Conservation (phyloP, 2,888 invertebrate species). For the Philhelius pedissequus region DNA sequence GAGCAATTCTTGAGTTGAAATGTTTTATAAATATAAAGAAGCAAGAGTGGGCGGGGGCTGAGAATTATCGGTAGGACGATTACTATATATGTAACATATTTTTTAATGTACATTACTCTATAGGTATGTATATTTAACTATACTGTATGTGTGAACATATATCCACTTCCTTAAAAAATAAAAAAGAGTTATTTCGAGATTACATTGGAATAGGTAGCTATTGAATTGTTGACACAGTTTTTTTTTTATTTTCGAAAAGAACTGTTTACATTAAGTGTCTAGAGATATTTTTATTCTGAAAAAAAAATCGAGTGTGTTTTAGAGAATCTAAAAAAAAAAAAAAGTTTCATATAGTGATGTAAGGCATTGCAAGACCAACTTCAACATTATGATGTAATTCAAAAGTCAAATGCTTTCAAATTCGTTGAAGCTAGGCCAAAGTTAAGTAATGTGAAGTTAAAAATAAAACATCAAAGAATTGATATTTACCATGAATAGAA, state of each 20-base stretch:
- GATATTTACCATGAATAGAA: no score
- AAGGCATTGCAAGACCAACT: no score
- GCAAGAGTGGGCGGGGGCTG: not conserved
- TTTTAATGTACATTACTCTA: not conserved
- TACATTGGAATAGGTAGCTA: conserved; percentile 32
- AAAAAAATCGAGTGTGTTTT: not conserved
- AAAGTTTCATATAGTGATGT: no score
- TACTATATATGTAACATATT: conserved; percentile 35
- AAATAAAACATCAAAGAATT: no score
- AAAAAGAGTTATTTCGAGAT: conserved; percentile 39
- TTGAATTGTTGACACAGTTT: conserved; percentile 58
- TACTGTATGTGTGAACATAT: no score
- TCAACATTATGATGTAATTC: no score
- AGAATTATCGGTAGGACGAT: conserved; percentile 33
- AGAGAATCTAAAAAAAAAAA: no score
- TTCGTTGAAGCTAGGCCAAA: no score
- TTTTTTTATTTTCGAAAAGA: not conserved
- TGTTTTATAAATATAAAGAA: conserved; percentile 18
- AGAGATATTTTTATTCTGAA: not conserved
- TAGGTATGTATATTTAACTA: not conserved
- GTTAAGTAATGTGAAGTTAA: no score
- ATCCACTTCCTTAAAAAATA: conserved; percentile 47
- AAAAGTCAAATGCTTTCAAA: no score
- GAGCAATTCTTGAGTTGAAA: conserved; percentile 33
- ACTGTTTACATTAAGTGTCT: conserved; percentile 17